phyloP scores from a whole-genome alignment of 2,797 vertebrate species.

The Onychomys torridus region DNA sequence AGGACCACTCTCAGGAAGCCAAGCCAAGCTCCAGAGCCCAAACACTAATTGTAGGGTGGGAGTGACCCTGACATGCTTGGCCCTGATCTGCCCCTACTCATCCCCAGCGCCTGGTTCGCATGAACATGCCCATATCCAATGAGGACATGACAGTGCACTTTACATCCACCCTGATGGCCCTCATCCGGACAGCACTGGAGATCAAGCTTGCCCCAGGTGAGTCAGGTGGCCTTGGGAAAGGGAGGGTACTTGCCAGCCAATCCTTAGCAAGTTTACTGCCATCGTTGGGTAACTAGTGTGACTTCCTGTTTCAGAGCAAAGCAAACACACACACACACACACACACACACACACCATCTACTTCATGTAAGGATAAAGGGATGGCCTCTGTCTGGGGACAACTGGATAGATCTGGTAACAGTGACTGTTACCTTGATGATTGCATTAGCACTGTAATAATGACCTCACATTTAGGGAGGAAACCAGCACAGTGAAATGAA shows the following conservation, averaged over 20 bases:
- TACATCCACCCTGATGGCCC: conserved; percentile 96
- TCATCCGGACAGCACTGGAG: conserved; percentile 96
- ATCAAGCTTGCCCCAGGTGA: conserved; percentile 96
- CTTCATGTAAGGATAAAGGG: neutral
- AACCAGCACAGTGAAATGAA: neutral
- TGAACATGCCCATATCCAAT: conserved; percentile 97
- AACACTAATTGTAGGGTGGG: neutral
- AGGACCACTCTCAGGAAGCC: neutral
- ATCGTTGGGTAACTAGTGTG: neutral
- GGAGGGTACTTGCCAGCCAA: neutral
- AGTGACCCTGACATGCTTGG: neutral
- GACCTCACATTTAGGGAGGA: neutral
- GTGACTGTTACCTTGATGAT: no score
- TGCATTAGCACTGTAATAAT: accelerated
- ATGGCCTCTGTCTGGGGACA: neutral
- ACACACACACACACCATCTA: neutral
- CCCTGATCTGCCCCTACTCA: conserved; percentile 68
- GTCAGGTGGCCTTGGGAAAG: neutral
- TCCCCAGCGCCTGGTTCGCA: conserved; percentile 94
- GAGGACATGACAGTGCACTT: conserved; percentile 96
- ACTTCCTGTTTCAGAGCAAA: neutral
- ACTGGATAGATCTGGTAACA: no score
- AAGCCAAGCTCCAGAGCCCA: neutral
- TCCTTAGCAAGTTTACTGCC: neutral
- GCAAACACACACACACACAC: neutral